These are phyloP conservation scores for Hafferia zeledoni DNA, from an alignment of 2,797 vertebrate species.

Conservation along the genomic window DNA sequence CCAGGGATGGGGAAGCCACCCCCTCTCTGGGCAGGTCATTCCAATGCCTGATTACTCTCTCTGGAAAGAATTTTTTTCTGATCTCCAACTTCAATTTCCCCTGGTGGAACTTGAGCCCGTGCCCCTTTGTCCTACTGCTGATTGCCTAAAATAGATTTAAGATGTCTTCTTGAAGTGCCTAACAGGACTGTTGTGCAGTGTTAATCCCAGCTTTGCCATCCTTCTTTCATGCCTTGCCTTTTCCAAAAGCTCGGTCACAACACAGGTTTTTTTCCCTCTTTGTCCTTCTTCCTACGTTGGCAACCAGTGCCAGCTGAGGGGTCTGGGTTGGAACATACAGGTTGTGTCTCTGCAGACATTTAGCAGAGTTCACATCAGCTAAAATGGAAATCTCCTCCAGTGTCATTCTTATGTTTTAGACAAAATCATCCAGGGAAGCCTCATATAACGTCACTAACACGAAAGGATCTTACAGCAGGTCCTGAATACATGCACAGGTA, in stretches of 20 bases:
- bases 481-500: neutral
- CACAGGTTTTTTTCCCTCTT: neutral
- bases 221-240: neutral
- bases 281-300: neutral
- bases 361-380: neutral
- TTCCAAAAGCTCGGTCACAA: neutral
- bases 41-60: too few relatives aligned
- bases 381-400: neutral
- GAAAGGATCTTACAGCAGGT: neutral
- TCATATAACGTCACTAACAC: neutral
- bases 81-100: too few relatives aligned
- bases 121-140: too few relatives aligned
- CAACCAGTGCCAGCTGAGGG: neutral
- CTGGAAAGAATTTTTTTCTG: too few relatives aligned
- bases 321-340: neutral
- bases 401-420: neutral
- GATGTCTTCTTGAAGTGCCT: neutral
- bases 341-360: neutral
- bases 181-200: neutral
- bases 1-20: too few relatives aligned
- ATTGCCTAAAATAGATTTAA: neutral
- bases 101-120: too few relatives aligned
- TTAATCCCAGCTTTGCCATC: neutral
- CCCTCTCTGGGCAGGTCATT: too few relatives aligned
- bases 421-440: neutral